Base-by-base conservation (phyloP, 2,797 vertebrate genomes). In the Antennarius maculatus region DNA sequence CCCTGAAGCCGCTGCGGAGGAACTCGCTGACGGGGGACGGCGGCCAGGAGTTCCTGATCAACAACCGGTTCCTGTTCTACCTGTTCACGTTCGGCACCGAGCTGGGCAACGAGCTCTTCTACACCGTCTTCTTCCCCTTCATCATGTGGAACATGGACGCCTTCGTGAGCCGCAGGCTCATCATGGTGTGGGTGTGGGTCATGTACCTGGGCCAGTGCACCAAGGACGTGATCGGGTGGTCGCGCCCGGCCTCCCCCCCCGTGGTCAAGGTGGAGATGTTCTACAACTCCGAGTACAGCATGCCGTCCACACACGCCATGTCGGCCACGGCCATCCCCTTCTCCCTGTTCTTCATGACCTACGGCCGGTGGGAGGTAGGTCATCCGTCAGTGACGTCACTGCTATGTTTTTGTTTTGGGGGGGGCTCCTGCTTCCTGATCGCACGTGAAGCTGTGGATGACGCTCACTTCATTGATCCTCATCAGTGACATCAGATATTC, bases 231-330 rank as follows among this genome's bases (percentile, higher is more conserved):
- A 74, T 99, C 72, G 93, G 97, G 55, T 95, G 95, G 95, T 92
- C 96, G 29, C 88, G 97, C 67, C 97, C 97, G 37, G 92, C 95
- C 7, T 98, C 97, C 0, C 97, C 97, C 0, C 97, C 97, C 0
- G 97, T 97, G 64, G 92, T 98, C 59, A 99, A 99, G 69, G 90
- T 99, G 89, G 97, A 99, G 89, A 89, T 98, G 81, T 97, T 98
- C 68, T 99, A 99, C 90, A 97, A 97, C 93, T 97, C 97, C 0
- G 97, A 99, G 91, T 99, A 99, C 93, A 96, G 97, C 92, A 97
- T 99, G 97, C 97, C 97, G 31, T 99, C 97, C 80, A 99, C 97
- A 0, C 97, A 99, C 77, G 97, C 97, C 91, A 99, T 99, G 97
- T 96, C 97, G 0, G 96, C 95, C 77, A 98, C 97, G 0, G 97